A percentile compares a stretch with the other conserved stretches of the same genome.
Conservation (phyloP, 2,113 vertebrate species). For the Lota lota region DNA sequence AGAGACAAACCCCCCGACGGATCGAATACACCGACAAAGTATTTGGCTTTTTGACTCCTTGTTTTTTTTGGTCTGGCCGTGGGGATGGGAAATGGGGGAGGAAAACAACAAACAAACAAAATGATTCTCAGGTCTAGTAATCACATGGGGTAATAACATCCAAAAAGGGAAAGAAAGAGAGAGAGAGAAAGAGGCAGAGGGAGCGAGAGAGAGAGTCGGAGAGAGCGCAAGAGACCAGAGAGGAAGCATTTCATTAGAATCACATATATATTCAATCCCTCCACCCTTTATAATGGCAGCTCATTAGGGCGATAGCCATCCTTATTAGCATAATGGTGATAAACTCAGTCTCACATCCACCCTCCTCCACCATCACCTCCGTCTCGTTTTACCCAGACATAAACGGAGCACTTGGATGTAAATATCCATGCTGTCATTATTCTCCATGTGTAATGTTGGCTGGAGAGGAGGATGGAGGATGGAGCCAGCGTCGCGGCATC, state of each 20-base stretch:
- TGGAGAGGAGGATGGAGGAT: too few relatives aligned
- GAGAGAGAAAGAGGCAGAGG: too few relatives aligned
- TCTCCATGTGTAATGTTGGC: conserved; percentile 17
- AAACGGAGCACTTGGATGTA: conserved; percentile 29
- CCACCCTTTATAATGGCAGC: conserved; percentile 49
- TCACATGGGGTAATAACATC: too few relatives aligned
- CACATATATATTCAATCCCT: conserved; percentile 40
- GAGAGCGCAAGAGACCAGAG: background rate
- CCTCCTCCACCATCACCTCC: conserved; percentile 2
- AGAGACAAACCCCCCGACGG: too few relatives aligned
- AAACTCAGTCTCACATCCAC: conserved; percentile 33
- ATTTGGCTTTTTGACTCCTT: too few relatives aligned
- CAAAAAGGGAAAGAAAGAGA: too few relatives aligned
- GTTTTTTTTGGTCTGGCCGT: too few relatives aligned
- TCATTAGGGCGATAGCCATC: conserved; percentile 45
- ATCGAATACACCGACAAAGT: too few relatives aligned
- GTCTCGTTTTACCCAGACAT: background rate
- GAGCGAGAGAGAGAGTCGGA: background rate
- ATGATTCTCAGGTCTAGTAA: too few relatives aligned
- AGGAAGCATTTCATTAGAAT: conserved; percentile 42
- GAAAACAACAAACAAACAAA: too few relatives aligned
- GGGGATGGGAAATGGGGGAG: too few relatives aligned
- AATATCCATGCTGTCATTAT: conserved; percentile 32
- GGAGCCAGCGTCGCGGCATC: background rate
- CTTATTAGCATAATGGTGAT: conserved; percentile 58